Evolutionary conservation across 1,140 invertebrate species (phyloP), one percentile per base, ranked within the genome.

Genomic region (Pseudomyrmex dendroicus): DNA sequence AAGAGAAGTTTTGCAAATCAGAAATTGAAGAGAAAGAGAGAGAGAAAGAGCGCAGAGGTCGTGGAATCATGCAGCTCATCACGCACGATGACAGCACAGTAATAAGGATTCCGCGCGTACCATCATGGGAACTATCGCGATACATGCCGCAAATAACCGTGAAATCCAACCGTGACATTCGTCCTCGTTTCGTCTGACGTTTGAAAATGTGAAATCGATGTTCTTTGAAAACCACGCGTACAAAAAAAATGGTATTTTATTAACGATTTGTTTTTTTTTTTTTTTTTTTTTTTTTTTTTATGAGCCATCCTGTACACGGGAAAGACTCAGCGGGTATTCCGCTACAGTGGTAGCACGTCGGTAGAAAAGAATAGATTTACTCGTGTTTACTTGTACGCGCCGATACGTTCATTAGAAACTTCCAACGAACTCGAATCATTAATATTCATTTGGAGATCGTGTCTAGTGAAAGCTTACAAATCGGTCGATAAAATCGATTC

Each of bases 361-460:
- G 20, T 50, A 35, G 59, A 63, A 35, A 7, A 77, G 72, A 57
- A 88, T 84, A 70, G 82, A 74, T 76, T 72, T 66, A 67, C 72
- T 84, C 46, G 12, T 46, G 72, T 44, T 78, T 78, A 59, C 44
- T 54, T 59, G 70, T 12, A 5, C 50, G 17, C 35, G 7, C 44
- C 46, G 54, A 72, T 61, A 80, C 54, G 64, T 80, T 70, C 56
- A 59, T 59, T 72, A 70, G 7, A n/a, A 48, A 59, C 22, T 80
- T 72, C n/a, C 66, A 50, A 50, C 66, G 22, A 72, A 12, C 2
- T 15, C 22, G 54, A 80, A 67, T 80, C 76, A 80, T 80, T 80
- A 80, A 72, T 80, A 80, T 80, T 80, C 66, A 72, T 80, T 80
- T 80, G 2, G 20, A 20, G 22, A 2, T 35, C 44, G n/a, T 72